A percentile compares a stretch with the other conserved stretches of the same genome.
phyloP scores from a whole-genome alignment of 2,797 vertebrate species.

The Lerista edwardsae region DNA sequence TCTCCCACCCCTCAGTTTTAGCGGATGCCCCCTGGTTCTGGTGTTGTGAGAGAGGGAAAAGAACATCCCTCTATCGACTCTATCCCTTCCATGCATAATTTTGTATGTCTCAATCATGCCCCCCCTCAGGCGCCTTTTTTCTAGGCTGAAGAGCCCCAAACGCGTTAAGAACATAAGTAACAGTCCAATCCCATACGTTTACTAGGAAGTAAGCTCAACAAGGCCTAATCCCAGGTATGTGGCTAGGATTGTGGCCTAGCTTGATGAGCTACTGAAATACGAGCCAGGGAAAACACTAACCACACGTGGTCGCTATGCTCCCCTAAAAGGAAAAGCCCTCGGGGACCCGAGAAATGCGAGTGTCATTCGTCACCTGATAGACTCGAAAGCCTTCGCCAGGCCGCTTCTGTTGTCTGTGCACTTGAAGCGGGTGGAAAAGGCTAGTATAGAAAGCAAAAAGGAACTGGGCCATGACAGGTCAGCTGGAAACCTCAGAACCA shows the following conservation, averaged over 20 bases:
- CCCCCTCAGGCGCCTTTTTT: too few species aligned
- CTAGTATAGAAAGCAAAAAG: conserved; percentile 19
- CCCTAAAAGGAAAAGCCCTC: conserved; percentile 59
- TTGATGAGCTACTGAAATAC: not conserved
- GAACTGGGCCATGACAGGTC: conserved; percentile 71
- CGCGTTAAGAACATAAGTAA: too few species aligned
- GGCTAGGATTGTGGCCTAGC: not conserved
- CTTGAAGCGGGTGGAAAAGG: not conserved
- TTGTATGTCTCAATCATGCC: too few species aligned
- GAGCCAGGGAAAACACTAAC: not conserved
- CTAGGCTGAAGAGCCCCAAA: too few species aligned
- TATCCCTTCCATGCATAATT: too few species aligned
- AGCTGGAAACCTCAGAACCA: conserved; percentile 75
- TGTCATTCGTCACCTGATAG: conserved; percentile 75
- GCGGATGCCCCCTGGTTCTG: too few species aligned
- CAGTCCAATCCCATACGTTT: too few species aligned
- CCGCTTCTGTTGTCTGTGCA: conserved; percentile 72
- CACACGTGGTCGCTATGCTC: conserved; percentile 26
- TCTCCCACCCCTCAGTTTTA: too few species aligned
- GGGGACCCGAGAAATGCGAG: conserved; percentile 74
- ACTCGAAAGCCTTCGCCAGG: conserved; percentile 67
- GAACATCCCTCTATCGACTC: too few species aligned
- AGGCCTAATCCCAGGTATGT: too few species aligned
- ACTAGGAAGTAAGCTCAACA: too few species aligned
- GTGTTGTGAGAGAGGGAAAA: too few species aligned